Base-by-base conservation (phyloP, 2,113 vertebrate species). In the Petroica traversi region DNA sequence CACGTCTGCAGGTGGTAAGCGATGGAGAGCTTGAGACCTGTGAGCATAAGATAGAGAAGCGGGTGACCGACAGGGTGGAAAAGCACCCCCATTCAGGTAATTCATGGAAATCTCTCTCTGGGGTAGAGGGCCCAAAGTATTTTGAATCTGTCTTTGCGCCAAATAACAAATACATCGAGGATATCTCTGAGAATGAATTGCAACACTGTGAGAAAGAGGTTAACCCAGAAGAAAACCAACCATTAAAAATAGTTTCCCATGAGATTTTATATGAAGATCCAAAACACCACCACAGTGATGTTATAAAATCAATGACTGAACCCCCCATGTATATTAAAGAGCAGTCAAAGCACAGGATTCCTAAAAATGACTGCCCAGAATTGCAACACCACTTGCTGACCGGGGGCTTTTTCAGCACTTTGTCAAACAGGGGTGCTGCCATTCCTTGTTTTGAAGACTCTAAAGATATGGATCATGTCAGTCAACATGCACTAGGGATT, bases 371-470 rank as follows among this genome's bases (percentile, higher is more conserved):
- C 92, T 98, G 97, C 95, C 77, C 98, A 64, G 97, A 98, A 62
- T 94, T 98, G 54, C 98, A 98, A 88, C 98, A 98, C 92, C 98
- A 95, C 82, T 91, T 98, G 81, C 97, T 97, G 33, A 98, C 98
- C 0, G 98, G 98, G 26, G 98, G 95, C 20, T 87, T 97, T 88
- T 95, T 98, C 46, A 94, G 97, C 71, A 92, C 97, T 67, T 93
- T 97, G 55, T 97, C 97, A 88, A 86, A 67, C 51, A 97, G 97
- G 91, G 98, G 96, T 54, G 85, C 92, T 96, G 88, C 97, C 13
- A 97, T 98, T 61, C 95, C 96, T 81, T 97, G 96, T 77, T 95
- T 96, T 10, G 97, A 98, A 71, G 97, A 98, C 46, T 93, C 97
- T 45, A 97, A 98, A 90, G 97, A 97, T 57, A 95, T 93, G 52